Evolutionary conservation across 2,888 invertebrate species (phyloP), one percentile per base, ranked within the genome.

Genomic region (Drosophila cognata): DNA sequence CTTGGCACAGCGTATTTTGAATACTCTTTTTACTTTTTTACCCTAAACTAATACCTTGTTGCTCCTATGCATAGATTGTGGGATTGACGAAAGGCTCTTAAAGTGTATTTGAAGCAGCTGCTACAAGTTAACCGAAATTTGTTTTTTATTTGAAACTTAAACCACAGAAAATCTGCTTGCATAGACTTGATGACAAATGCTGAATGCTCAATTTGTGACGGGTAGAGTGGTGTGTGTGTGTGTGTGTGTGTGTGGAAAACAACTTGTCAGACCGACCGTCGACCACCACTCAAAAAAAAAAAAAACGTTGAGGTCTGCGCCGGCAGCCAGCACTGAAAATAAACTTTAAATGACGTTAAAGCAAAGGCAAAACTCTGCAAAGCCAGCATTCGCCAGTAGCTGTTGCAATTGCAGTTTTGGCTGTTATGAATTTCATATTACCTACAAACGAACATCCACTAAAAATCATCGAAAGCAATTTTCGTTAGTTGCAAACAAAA

Each of bases 401-500:
- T 56, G 61, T 62, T 43, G 64, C 53, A 70, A 61, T 71, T 48
- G 61, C 55, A 82, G 80, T 71, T 53, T 71, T 73, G 61, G 53
- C 69, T 77, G 88, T 88, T 89, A 85, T 85, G 89, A 85, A 85
- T 85, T 85, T 88, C 85, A 82, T 89, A 89, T 85, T 88, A 69
- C 74, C 65, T 68, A 74, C 81, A 81, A 79, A 79, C 79, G 82
- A 75, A 88, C 88, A 88, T 84, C 82, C 89, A 88, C 89, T 89
- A 86, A 89, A 89, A 88, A 84, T 88, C 86, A 84, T 82, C 81
- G 79, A 88, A 79, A 84, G 81, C 84, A 87, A 88, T 88, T 88
- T 88, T 74, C 73, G 75, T 74, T 80, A 58, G 82, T 29, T 52
- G 64, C 36, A 51, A 71, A 64, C 31, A 61, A 67, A 56, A 57